Percentiles rank a stretch among this genome's conserved stretches.
These are phyloP conservation scores for Sarcophaga bullata DNA, from an alignment of 1,140 invertebrate species.

Conservation along the genomic window DNA sequence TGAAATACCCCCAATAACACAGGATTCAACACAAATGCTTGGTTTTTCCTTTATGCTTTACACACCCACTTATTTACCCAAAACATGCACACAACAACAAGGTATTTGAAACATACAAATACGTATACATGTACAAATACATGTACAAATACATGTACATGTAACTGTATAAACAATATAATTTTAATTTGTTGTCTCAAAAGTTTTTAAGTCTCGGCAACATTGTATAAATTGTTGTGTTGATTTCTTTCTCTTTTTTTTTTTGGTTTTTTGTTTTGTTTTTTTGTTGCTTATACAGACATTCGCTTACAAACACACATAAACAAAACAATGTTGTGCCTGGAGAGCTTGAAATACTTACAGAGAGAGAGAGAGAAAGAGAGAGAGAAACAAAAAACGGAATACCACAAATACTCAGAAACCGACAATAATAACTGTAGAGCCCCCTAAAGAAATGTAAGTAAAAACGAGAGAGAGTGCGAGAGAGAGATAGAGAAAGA, in stretches of 20 bases:
- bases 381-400: not conserved
- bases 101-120: too few relatives aligned
- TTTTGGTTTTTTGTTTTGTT: not conserved
- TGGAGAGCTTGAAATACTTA: not conserved
- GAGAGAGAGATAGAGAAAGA: too few relatives aligned
- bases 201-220: slow-evolving; percentile 32
- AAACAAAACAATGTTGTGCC: not conserved
- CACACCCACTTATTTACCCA: not conserved
- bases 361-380: not conserved
- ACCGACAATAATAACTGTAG: not conserved
- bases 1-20: not conserved
- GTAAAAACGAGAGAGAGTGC: too few relatives aligned
- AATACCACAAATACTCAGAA: not conserved
- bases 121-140: not conserved
- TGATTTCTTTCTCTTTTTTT: not conserved
- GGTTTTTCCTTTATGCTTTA: not conserved
- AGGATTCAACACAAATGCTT: not conserved
- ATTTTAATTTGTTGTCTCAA: slow-evolving; percentile 39
- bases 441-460: not conserved
- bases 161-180: slow-evolving; percentile 13
- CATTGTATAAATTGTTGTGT: slow-evolving; percentile 25
- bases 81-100: not conserved
- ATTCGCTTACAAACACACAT: not conserved
- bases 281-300: not conserved
- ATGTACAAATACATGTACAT: too few relatives aligned